phyloP scores from a whole-genome alignment of 92 coral and sea anemone species.

The Phymanthus crucifer region DNA sequence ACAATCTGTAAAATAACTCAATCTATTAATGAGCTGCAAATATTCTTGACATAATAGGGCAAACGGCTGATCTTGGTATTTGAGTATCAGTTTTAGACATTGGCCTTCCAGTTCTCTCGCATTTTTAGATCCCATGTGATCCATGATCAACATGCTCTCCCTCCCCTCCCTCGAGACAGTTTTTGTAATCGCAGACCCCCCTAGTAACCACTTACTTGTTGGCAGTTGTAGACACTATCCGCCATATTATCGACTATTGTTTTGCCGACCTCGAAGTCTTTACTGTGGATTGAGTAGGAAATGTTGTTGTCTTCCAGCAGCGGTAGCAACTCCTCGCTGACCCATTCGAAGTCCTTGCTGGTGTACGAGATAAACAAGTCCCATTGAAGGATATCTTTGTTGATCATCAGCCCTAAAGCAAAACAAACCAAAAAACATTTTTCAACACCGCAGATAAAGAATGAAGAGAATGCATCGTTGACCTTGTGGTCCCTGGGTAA shows the following conservation, averaged over 20 bases:
- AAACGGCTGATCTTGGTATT: not conserved
- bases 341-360: conserved; percentile 65
- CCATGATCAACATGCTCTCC: too few relatives aligned
- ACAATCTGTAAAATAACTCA: conserved; percentile 41
- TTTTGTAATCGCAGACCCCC: too few relatives aligned
- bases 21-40: too few relatives aligned
- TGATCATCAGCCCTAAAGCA: conserved; percentile 6
- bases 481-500: not conserved
- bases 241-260: conserved; percentile 80
- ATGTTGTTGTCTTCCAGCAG: conserved; percentile 57
- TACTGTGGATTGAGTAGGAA: conserved; percentile 66
- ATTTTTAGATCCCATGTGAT: too few relatives aligned
- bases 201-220: conserved; percentile 22
- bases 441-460: not conserved
- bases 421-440: not conserved
- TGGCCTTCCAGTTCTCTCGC: too few relatives aligned
- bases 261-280: conserved; percentile 73
- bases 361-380: conserved; percentile 73
- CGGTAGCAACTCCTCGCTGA: conserved; percentile 60
- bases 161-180: too few relatives aligned
- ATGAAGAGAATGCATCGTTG: not conserved
- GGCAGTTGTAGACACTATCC: conserved; percentile 61
- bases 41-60: not conserved
- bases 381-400: conserved; percentile 29
- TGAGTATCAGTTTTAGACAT: not conserved